Conservation (phyloP, 2,888 invertebrate genomes). For the Cacoxenus indagator region DNA sequence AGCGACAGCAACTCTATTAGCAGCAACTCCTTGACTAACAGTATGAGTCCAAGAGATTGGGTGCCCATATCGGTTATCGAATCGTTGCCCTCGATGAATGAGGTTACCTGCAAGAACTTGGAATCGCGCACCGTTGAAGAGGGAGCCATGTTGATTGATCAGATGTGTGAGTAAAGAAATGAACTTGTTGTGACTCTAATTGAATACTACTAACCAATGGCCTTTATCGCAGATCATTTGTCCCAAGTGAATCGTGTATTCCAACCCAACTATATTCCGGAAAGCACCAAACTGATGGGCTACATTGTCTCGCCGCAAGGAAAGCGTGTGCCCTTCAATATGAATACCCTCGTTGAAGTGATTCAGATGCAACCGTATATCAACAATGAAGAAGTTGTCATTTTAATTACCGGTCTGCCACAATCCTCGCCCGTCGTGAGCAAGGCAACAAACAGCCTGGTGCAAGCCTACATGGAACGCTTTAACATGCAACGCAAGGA, state of each 20-base stretch:
- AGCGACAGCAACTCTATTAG: slow-evolving; percentile 13
- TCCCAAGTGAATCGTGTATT: slow-evolving; percentile 57
- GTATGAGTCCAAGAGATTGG: slow-evolving; percentile 59
- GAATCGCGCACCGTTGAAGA: slow-evolving; percentile 58
- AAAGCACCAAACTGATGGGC: slow-evolving; percentile 52
- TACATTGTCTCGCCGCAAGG: slow-evolving; percentile 52
- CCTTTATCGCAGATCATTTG: slow-evolving; percentile 49
- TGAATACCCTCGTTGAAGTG: slow-evolving; percentile 50
- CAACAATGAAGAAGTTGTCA: slow-evolving; percentile 63
- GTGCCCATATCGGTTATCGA: slow-evolving; percentile 52
- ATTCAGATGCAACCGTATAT: slow-evolving; percentile 52
- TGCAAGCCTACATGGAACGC: slow-evolving; percentile 63
- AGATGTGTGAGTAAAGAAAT: slow-evolving; percentile 52
- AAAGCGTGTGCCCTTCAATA: slow-evolving; percentile 47
- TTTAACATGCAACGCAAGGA: slow-evolving; percentile 49
- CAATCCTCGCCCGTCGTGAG: slow-evolving; percentile 43
- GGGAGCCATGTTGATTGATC: slow-evolving; percentile 54
- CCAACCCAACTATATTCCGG: slow-evolving; percentile 52
- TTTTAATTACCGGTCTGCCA: slow-evolving; percentile 63
- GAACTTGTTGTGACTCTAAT: background rate
- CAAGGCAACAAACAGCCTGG: slow-evolving; percentile 58
- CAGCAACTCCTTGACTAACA: slow-evolving; percentile 39
- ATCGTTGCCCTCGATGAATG: slow-evolving; percentile 50
- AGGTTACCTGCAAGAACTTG: slow-evolving; percentile 53
- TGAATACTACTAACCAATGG: background rate